phyloP scores from a whole-genome alignment of 2,888 invertebrate genomes.

The Phaonia tiefii region DNA sequence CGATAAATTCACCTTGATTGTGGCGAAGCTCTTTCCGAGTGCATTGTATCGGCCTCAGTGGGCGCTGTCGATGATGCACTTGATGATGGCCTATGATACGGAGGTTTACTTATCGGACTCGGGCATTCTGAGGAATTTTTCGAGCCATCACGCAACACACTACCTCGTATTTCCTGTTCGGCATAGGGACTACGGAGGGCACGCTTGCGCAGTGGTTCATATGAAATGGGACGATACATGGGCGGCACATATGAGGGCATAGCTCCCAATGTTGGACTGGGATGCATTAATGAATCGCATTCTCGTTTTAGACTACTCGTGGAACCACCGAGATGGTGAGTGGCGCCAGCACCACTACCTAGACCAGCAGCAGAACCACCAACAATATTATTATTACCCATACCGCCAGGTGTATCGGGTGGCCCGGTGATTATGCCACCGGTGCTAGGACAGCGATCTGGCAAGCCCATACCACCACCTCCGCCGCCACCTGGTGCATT shows the following conservation, averaged over 20 bases:
- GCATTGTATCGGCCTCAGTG: constrained; percentile 81
- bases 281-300: constrained; percentile 80
- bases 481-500: constrained; percentile 73
- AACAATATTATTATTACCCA: constrained; percentile 79
- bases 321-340: constrained; percentile 73
- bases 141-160: constrained; percentile 84
- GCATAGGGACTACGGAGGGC: constrained; percentile 82
- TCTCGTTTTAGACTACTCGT: constrained; percentile 79
- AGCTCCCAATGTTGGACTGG: constrained; percentile 76
- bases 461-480: constrained; percentile 62
- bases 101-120: constrained; percentile 80
- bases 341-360: constrained; percentile 73
- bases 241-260: constrained; percentile 80
- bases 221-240: constrained; percentile 80
- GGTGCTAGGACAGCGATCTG: constrained; percentile 62
- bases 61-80: constrained; percentile 81
- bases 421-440: constrained; percentile 63
- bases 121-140: constrained; percentile 80
- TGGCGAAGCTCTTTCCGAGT: constrained; percentile 80
- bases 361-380: constrained; percentile 70
- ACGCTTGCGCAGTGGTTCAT: constrained; percentile 82
- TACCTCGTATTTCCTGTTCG: constrained; percentile 82
- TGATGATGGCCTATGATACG: constrained; percentile 80
- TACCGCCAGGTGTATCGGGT: constrained; percentile 69
- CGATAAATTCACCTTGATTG: constrained; percentile 79